Percentiles rank a stretch among this genome's conserved stretches.
Evolutionary conservation across 1,140 invertebrate species (phyloP).

Genomic region (Mactra quadrangularis): DNA sequence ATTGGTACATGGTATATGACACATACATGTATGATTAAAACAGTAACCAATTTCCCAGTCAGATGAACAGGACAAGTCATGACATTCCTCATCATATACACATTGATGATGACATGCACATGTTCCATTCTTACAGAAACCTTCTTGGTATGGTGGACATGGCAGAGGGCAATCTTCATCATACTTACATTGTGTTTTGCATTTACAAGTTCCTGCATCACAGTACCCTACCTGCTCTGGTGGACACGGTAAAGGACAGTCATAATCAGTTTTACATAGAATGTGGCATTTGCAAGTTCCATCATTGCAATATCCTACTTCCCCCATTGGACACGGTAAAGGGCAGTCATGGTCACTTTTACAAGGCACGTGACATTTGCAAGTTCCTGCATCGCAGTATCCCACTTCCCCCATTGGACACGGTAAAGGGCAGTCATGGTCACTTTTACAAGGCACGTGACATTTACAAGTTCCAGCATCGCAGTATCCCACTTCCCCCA

Average conservation of each 20-base stretch:
- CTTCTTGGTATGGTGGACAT: background rate
- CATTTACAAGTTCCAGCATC: background rate
- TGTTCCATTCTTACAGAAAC: background rate
- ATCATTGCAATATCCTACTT: background rate
- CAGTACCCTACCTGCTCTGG: background rate
- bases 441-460: background rate
- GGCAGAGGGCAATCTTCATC: slow-evolving; percentile 15
- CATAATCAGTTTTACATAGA: background rate
- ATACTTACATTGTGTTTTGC: background rate
- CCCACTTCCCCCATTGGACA: background rate
- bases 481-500: background rate
- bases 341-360: background rate
- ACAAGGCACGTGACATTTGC: background rate
- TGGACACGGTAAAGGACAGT: background rate
- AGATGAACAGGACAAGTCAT: background rate
- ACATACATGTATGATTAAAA: background rate
- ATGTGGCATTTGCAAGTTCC: slow-evolving; percentile 14
- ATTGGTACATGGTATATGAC: background rate
- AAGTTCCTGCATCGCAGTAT: background rate
- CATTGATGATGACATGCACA: background rate
- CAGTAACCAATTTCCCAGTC: background rate
- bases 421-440: slow-evolving; percentile 4
- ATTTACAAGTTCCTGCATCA: background rate
- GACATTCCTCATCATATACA: background rate
- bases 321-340: background rate